Conservation (phyloP, 2,113 vertebrate genomes). For the Tauraco erythrolophus region DNA sequence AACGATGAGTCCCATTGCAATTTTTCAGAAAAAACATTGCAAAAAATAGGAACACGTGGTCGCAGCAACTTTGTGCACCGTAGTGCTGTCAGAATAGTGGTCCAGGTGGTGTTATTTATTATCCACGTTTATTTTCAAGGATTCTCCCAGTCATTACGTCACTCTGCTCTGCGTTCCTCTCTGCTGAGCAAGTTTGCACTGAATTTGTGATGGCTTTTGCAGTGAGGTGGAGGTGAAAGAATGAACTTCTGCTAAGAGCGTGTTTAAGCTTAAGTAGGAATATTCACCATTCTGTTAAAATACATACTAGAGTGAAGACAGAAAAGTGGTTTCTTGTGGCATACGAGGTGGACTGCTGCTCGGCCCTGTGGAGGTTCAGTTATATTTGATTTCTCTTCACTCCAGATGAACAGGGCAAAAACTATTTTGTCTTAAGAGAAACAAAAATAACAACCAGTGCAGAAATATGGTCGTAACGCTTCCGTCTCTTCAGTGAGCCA, state of each 20-base stretch:
- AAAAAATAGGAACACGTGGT: rapidly evolving
- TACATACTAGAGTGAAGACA: neutral
- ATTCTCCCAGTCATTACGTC: neutral
- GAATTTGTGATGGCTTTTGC: neutral
- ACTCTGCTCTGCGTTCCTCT: neutral
- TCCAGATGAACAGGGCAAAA: neutral
- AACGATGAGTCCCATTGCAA: rapidly evolving
- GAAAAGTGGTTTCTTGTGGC: neutral
- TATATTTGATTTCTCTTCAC: neutral
- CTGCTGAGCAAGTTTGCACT: neutral
- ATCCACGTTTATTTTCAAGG: neutral
- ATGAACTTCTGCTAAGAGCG: neutral
- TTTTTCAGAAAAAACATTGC: neutral
- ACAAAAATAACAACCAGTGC: neutral
- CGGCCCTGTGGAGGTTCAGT: too few species aligned
- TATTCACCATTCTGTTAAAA: too few species aligned
- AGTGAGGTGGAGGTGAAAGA: neutral
- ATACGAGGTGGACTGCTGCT: too few species aligned
- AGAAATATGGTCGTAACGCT: neutral
- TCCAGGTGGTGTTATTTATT: too few species aligned
- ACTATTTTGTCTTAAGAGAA: neutral
- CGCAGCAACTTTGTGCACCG: neutral
- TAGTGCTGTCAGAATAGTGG: neutral
- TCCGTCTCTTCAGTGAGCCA: neutral
- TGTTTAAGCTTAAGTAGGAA: neutral